Conservation (phyloP, 1,140 invertebrate species). For the Drosophila littoralis region DNA sequence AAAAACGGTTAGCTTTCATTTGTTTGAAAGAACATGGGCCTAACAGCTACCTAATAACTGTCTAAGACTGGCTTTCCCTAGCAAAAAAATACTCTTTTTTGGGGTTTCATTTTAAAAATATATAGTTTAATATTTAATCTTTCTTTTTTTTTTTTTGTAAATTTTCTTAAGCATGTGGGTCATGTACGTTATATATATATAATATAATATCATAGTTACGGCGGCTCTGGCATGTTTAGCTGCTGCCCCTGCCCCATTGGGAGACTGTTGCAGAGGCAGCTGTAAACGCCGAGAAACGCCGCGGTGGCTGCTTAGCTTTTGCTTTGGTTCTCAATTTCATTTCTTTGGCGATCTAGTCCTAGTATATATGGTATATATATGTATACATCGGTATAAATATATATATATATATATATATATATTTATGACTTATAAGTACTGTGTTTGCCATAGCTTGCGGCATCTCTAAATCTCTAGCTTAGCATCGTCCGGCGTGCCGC, state of each 20-base stretch:
- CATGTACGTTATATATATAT: constrained; percentile 45
- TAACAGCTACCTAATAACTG: constrained; percentile 46
- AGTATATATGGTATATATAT: constrained; percentile 40
- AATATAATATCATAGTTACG: constrained; percentile 20
- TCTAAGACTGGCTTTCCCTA: constrained; percentile 29
- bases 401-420: constrained; percentile 15
- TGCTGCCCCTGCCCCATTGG: constrained; percentile 30
- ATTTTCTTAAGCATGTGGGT: constrained; percentile 69
- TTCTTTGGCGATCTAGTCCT: constrained; percentile 67
- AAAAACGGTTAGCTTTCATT: constrained; percentile 83
- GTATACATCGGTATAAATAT: constrained; percentile 12
- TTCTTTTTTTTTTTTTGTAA: constrained; percentile 47
- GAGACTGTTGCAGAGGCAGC: constrained; percentile 31
- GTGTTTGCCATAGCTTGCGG: constrained; percentile 56
- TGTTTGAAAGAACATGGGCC: constrained; percentile 59
- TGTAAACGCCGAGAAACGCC: constrained; percentile 18
- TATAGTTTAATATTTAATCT: constrained; percentile 72
- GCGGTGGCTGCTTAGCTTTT: constrained; percentile 70
- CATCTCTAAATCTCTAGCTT: constrained; percentile 80
- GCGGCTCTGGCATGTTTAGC: constrained; percentile 14
- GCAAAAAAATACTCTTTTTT: constrained; percentile 28
- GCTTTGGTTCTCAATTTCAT: constrained; percentile 41
- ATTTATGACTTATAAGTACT: constrained; percentile 57
- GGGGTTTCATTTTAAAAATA: constrained; percentile 60
- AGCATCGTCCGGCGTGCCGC: constrained; percentile 90